These are phyloP conservation scores for Chromoteleia sp. DNA, from an alignment of 2,888 invertebrate species.

Conservation along the genomic window DNA sequence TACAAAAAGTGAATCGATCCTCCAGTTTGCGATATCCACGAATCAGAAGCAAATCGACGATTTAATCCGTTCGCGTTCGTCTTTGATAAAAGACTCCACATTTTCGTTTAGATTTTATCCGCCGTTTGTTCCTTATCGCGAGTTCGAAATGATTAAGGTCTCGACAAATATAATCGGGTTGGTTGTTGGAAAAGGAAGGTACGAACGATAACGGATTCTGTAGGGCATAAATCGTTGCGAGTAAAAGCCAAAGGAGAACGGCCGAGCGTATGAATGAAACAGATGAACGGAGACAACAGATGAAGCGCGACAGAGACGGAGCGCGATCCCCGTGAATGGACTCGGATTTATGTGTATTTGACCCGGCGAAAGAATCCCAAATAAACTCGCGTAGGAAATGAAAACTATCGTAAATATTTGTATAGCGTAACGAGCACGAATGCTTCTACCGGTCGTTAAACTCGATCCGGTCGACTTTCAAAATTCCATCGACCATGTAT, in stretches of 20 bases:
- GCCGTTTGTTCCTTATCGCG: constrained; percentile 3
- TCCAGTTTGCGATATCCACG: too few species aligned
- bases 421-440: not conserved
- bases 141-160: constrained; percentile 22
- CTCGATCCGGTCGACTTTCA: not conserved
- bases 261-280: constrained; percentile 71
- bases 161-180: constrained; percentile 24
- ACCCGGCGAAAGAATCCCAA: constrained; percentile 26
- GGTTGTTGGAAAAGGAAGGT: constrained; percentile 15
- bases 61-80: too few species aligned
- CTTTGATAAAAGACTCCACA: not conserved
- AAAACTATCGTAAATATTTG: constrained; percentile 6
- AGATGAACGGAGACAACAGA: constrained; percentile 16
- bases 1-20: too few species aligned
- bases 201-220: constrained; percentile 58
- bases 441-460: constrained; percentile 50
- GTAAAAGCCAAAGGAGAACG: constrained; percentile 58
- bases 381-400: not conserved
- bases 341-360: constrained; percentile 39
- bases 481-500: not conserved
- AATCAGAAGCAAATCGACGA: too few species aligned
- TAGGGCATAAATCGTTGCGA: constrained; percentile 59
- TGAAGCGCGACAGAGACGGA: constrained; percentile 12
- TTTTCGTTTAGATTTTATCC: not conserved
- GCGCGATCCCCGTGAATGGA: constrained; percentile 73